Evolutionary conservation across 2,888 invertebrate genomes (phyloP).

Genomic region (Sminthurinus aureus): DNA sequence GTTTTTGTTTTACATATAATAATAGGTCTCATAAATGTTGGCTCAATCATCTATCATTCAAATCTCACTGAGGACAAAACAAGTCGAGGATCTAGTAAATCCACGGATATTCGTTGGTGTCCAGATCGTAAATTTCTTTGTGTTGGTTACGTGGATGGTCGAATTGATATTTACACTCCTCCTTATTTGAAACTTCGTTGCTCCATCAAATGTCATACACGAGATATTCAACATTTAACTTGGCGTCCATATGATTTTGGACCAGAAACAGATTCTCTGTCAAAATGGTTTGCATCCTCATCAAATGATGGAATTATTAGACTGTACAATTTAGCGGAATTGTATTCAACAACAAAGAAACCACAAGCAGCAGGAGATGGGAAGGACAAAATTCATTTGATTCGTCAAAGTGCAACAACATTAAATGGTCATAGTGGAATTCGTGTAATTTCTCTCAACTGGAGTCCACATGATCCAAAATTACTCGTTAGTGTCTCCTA

Average conservation of each 20-base stretch:
- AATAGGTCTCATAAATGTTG: conserved; percentile 21
- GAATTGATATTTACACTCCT: conserved; percentile 62
- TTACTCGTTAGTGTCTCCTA: conserved; percentile 74
- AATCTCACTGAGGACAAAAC: conserved; percentile 60
- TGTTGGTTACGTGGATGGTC: conserved; percentile 71
- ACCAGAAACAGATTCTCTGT: conserved; percentile 61
- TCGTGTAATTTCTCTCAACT: conserved; percentile 69
- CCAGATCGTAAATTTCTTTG: conserved; percentile 69
- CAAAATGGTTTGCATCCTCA: conserved; percentile 73
- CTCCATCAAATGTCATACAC: conserved; percentile 68
- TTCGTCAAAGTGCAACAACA: conserved; percentile 48
- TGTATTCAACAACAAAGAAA: conserved; percentile 26
- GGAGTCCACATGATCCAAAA: conserved; percentile 75
- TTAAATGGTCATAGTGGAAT: conserved; percentile 65
- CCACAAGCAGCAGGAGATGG: background rate
- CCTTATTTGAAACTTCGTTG: conserved; percentile 62
- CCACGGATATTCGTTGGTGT: conserved; percentile 71
- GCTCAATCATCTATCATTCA: background rate
- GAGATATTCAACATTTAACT: conserved; percentile 71
- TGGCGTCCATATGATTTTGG: conserved; percentile 73
- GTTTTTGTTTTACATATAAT: no score
- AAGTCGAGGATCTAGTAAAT: conserved; percentile 58
- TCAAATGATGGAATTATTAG: conserved; percentile 67
- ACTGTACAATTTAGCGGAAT: conserved; percentile 65
- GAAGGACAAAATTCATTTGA: background rate